Percentiles rank a stretch among this genome's conserved stretches.
These are phyloP conservation scores for Geopemphigus sp. DNA, from an alignment of 1,140 invertebrate genomes.

Conservation along the genomic window DNA sequence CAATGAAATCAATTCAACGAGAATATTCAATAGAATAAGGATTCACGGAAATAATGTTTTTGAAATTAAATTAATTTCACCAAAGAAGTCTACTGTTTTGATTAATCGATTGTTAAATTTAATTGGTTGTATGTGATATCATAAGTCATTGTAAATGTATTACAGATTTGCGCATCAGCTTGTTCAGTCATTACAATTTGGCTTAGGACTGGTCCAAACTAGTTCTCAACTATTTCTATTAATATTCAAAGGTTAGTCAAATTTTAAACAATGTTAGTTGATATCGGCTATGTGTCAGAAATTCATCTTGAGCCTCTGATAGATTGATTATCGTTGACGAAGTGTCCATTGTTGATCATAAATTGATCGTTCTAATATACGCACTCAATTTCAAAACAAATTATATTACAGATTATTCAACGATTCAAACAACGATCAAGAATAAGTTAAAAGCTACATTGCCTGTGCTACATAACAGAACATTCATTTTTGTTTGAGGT, in stretches of 20 bases:
- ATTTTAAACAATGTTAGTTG: constrained; percentile 22
- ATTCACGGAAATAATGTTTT: not conserved
- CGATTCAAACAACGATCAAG: constrained; percentile 25
- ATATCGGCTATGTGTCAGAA: constrained; percentile 16
- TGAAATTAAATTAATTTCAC: not conserved
- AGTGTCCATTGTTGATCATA: constrained; percentile 44
- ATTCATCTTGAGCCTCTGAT: constrained; percentile 37
- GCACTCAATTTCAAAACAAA: constrained; percentile 37
- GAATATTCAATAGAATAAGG: not conserved
- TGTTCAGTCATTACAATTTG: constrained; percentile 23
- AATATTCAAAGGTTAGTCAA: constrained; percentile 43
- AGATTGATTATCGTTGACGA: constrained; percentile 36
- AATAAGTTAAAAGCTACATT: constrained; percentile 35
- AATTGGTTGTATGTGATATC: constrained; percentile 1
- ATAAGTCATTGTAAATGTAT: constrained; percentile 45
- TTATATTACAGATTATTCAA: constrained; percentile 47
- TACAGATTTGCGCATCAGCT: constrained; percentile 35
- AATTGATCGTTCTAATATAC: constrained; percentile 8
- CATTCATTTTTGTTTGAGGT: constrained; percentile 43
- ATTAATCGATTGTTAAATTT: constrained; percentile 1
- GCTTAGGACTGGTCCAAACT: constrained; percentile 37
- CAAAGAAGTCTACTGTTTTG: constrained; percentile 14
- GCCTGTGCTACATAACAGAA: constrained; percentile 29
- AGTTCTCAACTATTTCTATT: constrained; percentile 32
- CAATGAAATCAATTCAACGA: not conserved